These are phyloP conservation scores for Zeus faber DNA, from an alignment of 2,113 vertebrate species.

Conservation along the genomic window DNA sequence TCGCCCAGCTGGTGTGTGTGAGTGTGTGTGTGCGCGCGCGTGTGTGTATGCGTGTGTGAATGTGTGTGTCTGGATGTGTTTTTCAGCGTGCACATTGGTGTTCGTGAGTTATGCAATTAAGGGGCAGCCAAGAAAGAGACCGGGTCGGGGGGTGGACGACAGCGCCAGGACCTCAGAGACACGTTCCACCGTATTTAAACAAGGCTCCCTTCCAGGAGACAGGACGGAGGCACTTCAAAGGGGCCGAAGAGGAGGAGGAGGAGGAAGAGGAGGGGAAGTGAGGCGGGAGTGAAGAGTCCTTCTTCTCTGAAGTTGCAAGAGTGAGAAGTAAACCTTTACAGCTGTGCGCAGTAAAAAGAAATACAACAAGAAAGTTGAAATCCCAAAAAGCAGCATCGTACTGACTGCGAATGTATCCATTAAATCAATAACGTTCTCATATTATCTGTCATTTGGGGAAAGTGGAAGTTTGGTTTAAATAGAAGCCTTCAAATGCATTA, in stretches of 20 bases:
- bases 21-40: neutral
- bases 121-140: conserved; percentile 12
- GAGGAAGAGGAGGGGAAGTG: neutral
- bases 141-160: conserved; percentile 9
- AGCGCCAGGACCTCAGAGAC: conserved; percentile 27
- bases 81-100: too few relatives aligned
- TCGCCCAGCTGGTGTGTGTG: conserved; percentile 44
- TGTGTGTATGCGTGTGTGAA: neutral
- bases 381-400: too few relatives aligned
- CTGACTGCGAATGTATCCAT: too few relatives aligned
- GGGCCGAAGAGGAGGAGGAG: neutral
- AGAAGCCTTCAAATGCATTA: too few relatives aligned
- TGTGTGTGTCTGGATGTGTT: neutral
- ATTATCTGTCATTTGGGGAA: too few relatives aligned
- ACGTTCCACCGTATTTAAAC: conserved; percentile 26
- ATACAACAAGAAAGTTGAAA: neutral
- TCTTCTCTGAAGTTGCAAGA: conserved; percentile 8
- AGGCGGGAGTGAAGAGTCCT: conserved; percentile 10
- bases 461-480: too few relatives aligned
- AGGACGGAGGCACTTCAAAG: conserved; percentile 28
- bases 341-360: neutral
- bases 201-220: neutral
- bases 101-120: conserved; percentile 38
- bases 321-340: conserved; percentile 1
- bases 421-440: too few relatives aligned